Evolutionary conservation across 2,113 vertebrate genomes (phyloP).

Genomic region (Athene cunicularia): DNA sequence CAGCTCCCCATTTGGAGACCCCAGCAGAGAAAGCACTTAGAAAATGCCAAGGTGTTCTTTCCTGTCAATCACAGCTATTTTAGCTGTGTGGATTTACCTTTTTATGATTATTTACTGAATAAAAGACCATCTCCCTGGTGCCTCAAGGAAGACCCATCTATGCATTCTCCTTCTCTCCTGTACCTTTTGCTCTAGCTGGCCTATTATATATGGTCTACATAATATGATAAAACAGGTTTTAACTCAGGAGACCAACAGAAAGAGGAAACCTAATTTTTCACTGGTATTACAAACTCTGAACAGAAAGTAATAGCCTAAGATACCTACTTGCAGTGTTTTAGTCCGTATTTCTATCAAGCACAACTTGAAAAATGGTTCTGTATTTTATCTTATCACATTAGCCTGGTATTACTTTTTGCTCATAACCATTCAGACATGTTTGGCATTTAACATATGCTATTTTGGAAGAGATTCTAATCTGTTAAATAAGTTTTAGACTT

Average conservation of each 20-base stretch:
- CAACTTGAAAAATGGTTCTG: constrained; percentile 45
- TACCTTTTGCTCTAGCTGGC: not conserved
- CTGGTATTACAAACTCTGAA: not conserved
- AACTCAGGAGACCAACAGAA: not conserved
- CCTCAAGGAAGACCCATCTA: not conserved
- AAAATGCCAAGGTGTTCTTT: not conserved
- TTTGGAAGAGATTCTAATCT: constrained; percentile 58
- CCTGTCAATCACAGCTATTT: rapidly evolving
- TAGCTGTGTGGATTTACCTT: not conserved
- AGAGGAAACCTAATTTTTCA: not conserved
- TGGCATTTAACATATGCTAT: constrained; percentile 60
- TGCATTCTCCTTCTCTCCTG: not conserved
- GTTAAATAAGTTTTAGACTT: constrained; percentile 68
- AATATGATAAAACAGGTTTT: not conserved
- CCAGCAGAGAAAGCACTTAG: rapidly evolving
- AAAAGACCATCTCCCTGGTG: not conserved
- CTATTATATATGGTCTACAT: not conserved
- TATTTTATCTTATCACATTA: constrained; percentile 61
- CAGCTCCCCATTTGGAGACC: not conserved
- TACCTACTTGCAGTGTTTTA: not conserved
- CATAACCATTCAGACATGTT: constrained; percentile 3
- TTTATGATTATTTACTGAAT: not conserved
- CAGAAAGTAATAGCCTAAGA: not conserved
- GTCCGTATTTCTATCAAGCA: not conserved
- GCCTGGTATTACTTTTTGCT: constrained; percentile 42